Evolutionary conservation across 2,888 invertebrate species (phyloP).

Genomic region (Hesperia comma): DNA sequence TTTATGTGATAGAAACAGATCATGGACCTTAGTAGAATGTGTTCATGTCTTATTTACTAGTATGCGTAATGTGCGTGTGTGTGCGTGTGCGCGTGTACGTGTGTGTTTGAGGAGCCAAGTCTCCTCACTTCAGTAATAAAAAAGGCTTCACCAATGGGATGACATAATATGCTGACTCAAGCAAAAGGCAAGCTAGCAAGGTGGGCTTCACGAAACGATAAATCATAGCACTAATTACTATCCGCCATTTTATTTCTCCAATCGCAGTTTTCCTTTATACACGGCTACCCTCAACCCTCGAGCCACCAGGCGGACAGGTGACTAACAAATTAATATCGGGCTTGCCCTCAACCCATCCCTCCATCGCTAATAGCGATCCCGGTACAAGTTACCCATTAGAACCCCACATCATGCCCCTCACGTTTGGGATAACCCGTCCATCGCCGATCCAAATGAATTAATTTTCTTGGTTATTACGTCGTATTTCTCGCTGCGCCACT

Average conservation of each 20-base stretch:
- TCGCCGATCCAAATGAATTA: slow-evolving; percentile 5
- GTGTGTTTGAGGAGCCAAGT: too few relatives aligned
- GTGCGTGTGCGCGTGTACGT: too few relatives aligned
- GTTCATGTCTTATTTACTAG: too few relatives aligned
- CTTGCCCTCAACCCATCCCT: not conserved
- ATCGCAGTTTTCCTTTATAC: not conserved
- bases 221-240: too few relatives aligned
- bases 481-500: slow-evolving; percentile 5
- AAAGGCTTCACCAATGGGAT: too few relatives aligned
- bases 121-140: too few relatives aligned
- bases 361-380: not conserved
- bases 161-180: too few relatives aligned
- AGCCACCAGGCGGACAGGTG: not conserved
- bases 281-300: not conserved
- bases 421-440: not conserved
- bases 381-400: not conserved
- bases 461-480: slow-evolving; percentile 8
- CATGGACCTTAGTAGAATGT: too few relatives aligned
- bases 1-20: too few relatives aligned
- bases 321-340: not conserved
- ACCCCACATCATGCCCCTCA: not conserved
- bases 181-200: too few relatives aligned
- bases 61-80: too few relatives aligned
- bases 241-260: not conserved
- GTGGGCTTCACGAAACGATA: too few relatives aligned